Percentiles rank a stretch among this genome's conserved stretches.
Evolutionary conservation across 2,113 vertebrate species (phyloP).

Genomic region (Phodopus roborovskii): DNA sequence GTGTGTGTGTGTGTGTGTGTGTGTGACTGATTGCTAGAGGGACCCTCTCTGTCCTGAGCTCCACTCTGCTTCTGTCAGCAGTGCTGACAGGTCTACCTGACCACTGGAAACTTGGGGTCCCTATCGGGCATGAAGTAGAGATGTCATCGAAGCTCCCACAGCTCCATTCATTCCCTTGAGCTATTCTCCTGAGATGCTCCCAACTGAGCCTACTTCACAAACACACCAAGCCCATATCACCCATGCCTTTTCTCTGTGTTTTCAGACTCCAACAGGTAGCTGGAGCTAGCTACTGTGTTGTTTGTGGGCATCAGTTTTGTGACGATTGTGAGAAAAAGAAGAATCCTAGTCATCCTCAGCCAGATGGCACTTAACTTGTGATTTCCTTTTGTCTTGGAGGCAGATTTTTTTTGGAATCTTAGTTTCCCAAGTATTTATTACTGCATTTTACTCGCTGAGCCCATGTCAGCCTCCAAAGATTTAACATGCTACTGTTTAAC

Average conservation of each 20-base stretch:
- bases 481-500: not conserved
- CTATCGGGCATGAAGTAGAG: not conserved
- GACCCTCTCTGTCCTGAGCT: not conserved
- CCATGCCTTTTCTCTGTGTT: no score
- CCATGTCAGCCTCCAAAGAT: not conserved
- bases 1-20: no score
- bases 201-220: not conserved
- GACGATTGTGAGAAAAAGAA: not conserved
- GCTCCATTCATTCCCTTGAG: not conserved
- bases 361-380: not conserved
- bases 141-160: conserved; percentile 16
- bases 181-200: not conserved
- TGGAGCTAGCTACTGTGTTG: not conserved
- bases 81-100: not conserved
- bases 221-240: not conserved
- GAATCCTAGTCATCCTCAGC: not conserved
- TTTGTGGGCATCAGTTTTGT: not conserved
- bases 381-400: conserved; percentile 7
- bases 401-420: not conserved
- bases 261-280: not conserved
- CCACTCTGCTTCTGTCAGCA: not conserved
- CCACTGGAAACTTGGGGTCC: not conserved
- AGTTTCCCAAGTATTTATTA: not conserved
- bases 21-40: not conserved
- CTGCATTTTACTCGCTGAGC: not conserved